Evolutionary conservation across 2,113 vertebrate species (phyloP).

Genomic region (Paracanthobrama guichenoti): DNA sequence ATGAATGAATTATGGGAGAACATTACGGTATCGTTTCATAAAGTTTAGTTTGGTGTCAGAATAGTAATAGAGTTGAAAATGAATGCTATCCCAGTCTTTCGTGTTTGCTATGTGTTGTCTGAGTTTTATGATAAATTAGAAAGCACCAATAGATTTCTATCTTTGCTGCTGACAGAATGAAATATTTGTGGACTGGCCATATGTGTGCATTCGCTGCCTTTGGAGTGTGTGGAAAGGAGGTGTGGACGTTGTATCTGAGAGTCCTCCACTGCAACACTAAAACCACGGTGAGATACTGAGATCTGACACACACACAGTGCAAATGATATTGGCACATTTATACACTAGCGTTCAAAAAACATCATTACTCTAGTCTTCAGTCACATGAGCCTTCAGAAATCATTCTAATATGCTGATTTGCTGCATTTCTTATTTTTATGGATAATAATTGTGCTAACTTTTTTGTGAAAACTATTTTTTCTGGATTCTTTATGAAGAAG

Average conservation of each 20-base stretch:
- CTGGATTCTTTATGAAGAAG: not conserved
- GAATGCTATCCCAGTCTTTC: conserved; percentile 17
- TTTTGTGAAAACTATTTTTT: not conserved
- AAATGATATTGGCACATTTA: not conserved
- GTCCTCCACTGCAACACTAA: conserved; percentile 73
- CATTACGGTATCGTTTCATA: conserved; percentile 35
- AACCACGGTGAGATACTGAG: conserved; percentile 60
- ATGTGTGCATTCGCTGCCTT: conserved; percentile 92
- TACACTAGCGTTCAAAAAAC: not conserved
- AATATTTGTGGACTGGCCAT: conserved; percentile 97
- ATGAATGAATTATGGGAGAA: conserved; percentile 50
- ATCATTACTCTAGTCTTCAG: too few species aligned
- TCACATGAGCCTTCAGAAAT: not conserved
- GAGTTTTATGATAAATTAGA: not conserved
- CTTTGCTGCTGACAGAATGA: conserved; percentile 82
- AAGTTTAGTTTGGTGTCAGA: conserved; percentile 45
- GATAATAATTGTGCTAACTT: not conserved
- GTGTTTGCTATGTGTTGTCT: conserved; percentile 25
- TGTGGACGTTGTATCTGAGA: conserved; percentile 82
- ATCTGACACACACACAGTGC: not conserved
- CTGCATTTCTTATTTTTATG: not conserved
- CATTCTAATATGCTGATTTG: not conserved
- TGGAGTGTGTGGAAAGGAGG: conserved; percentile 83
- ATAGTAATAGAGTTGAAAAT: conserved; percentile 41
- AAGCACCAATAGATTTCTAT: not conserved